Base-by-base conservation (phyloP, 2,888 invertebrate genomes). In the Cheilosia scutellata region DNA sequence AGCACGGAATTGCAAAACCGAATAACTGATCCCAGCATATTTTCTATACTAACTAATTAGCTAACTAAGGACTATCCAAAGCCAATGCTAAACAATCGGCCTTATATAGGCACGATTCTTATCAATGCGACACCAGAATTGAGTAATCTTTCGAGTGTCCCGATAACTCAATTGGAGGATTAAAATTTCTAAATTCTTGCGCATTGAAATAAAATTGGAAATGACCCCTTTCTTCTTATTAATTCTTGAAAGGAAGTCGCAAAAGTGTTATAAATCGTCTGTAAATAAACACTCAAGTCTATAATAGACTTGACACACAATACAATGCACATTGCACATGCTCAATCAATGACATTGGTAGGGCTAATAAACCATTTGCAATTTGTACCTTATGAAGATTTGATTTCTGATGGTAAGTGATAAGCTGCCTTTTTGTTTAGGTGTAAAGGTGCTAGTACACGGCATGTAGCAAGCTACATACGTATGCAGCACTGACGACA, bases 51-150 rank as follows among this genome's bases (percentile, higher is more conserved):
- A n/a, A 13, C 40, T 57, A 5, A 0, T 16, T 25, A 16, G 16
- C 29, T 40, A 33, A 37, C n/a, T 42, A 29, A 40, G 20, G 13
- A 78, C 57, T 78, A 58, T 29, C 4, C 16, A 27, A 29, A 42
- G 5, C 5, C 1, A 33, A 0, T n/a, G 5, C 11, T 5, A 13
- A 5, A 0, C 37, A 31, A 4, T 20, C n/a, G 5, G 47, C 58
- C 33, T 78, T 78, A 78, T 78, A 71, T 65, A 51, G 5, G 11
- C 11, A 20, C 37, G 0, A 49, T 49, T 70, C 37, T 63, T 78
- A 78, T 78, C 78, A 37, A 57, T 27, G n/a, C 13, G 33, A 47
- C n/a, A 11, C 2, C 9, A 53, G 4, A 2, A 16, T 25, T 51
- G 44, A 27, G 57, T 25, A 25, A 44, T 42, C 11, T 62, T 6